Base-by-base conservation (phyloP, 2,797 vertebrate species). In the Steatocranus sp. region DNA sequence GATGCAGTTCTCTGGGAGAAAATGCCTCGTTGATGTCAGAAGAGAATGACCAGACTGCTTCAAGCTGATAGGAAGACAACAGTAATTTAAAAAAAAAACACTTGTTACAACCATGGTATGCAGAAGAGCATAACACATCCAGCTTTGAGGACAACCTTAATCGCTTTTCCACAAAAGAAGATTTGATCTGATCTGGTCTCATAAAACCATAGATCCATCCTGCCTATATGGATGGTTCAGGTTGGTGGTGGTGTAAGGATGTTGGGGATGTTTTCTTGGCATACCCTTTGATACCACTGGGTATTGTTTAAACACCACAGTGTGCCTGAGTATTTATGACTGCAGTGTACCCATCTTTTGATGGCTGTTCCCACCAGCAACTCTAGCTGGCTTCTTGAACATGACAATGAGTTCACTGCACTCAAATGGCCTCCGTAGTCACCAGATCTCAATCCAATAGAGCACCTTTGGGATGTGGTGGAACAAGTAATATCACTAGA, bases 71-170 rank as follows among this genome's bases (percentile, higher is more conserved):
- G 34, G 61, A 15, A 66, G 61, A 38, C 12, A 66, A 38, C 58
- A n/a, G 32, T 36, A 5, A 8, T 3, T 17, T 0, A 0, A 2
- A 66, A 15, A 38, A n/a, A 68, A 68, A 43, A 0, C 20, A 66
- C 63, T 43, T 1, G 20, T 25, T 43, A 43, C 63, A 68, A 25
- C 61, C 34, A 68, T 43, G 63, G 63, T 11, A 68, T 43, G 63
- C 63, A 68, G 63, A 43, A 68, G 20, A 66, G 34, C 63, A 70
- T 70, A 68, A 43, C 20, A 68, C 14, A 41, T 4, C 8, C 36
- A 68, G 63, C 20, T 41, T 43, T 43, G 36, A 43, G 20, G 20
- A 20, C 58, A 36, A 36, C 7, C 32, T 36, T 36, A 63, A 36
- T 58, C 0, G 0, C n/a, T 36, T 34, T 36, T 36, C 18, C 32